These are phyloP conservation scores for Rhynchonycteris naso DNA, from an alignment of 2,797 vertebrate genomes.

Conservation along the genomic window DNA sequence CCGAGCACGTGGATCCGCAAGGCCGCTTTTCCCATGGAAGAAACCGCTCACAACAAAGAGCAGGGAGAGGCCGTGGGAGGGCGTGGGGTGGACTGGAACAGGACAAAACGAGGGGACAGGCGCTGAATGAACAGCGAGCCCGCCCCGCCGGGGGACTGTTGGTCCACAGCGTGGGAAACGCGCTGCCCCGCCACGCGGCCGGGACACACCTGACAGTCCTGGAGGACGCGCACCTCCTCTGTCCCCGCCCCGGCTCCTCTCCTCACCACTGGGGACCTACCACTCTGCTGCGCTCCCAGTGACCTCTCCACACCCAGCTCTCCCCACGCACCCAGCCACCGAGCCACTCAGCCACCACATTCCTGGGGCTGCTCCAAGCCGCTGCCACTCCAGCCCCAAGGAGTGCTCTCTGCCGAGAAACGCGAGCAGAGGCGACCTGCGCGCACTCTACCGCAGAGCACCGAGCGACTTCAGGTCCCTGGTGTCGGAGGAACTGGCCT, in stretches of 20 bases:
- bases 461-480: not conserved
- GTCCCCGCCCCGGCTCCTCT: no score
- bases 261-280: no score
- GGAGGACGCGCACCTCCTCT: no score
- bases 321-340: not conserved
- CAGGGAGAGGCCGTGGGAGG: slow-evolving; percentile 25
- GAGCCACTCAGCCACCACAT: not conserved
- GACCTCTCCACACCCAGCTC: not conserved
- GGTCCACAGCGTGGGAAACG: no score
- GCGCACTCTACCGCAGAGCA: accelerated
- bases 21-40: not conserved
- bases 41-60: slow-evolving; percentile 63
- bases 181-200: no score
- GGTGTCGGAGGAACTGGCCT: not conserved
- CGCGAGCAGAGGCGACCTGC: not conserved
- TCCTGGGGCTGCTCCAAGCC: not conserved
- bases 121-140: not conserved
- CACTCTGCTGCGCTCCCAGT: not conserved
- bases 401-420: not conserved
- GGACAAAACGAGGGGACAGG: not conserved
- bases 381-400: not conserved
- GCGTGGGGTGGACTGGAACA: not conserved
- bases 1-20: not conserved
- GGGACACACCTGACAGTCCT: no score
- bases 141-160: not conserved